Conservation (phyloP, 1,140 invertebrate genomes). For the Calephelis nemesis region DNA sequence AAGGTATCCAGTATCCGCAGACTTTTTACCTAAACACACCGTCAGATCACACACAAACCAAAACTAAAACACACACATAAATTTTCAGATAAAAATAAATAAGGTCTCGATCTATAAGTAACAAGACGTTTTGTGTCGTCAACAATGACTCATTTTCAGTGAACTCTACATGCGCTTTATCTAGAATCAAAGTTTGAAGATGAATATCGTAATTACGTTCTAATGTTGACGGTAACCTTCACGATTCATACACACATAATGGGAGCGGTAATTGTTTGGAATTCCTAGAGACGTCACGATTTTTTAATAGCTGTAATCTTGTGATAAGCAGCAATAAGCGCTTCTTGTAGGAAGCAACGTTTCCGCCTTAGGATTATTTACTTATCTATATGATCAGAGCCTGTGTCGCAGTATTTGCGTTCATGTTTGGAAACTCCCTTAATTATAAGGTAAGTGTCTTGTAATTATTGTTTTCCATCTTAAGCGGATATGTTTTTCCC, state of each 20-base stretch:
- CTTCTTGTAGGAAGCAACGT: conserved; percentile 32
- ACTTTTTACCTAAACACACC: too few relatives aligned
- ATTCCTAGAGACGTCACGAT: conserved; percentile 57
- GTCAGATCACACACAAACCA: too few relatives aligned
- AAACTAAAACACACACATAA: too few relatives aligned
- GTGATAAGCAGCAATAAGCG: conserved; percentile 23
- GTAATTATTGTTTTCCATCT: too few relatives aligned
- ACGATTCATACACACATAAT: conserved; percentile 33
- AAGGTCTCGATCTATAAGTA: neutral
- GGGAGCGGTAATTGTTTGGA: conserved; percentile 40
- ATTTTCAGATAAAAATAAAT: too few relatives aligned
- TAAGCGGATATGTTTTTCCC: too few relatives aligned
- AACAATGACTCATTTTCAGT: neutral
- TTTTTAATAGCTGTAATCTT: conserved; percentile 52
- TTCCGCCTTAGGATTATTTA: conserved; percentile 29
- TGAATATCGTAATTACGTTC: conserved; percentile 12
- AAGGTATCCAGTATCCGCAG: too few relatives aligned
- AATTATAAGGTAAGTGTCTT: neutral
- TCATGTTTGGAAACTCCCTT: neutral
- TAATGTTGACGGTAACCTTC: conserved; percentile 35
- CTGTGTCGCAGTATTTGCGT: neutral
- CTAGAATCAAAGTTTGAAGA: conserved; percentile 6
- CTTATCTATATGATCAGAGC: neutral
- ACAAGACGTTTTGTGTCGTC: too few relatives aligned
- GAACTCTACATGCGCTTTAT: neutral